phyloP scores from a whole-genome alignment of 1,140 invertebrate genomes.

The Heliconius hermathena region DNA sequence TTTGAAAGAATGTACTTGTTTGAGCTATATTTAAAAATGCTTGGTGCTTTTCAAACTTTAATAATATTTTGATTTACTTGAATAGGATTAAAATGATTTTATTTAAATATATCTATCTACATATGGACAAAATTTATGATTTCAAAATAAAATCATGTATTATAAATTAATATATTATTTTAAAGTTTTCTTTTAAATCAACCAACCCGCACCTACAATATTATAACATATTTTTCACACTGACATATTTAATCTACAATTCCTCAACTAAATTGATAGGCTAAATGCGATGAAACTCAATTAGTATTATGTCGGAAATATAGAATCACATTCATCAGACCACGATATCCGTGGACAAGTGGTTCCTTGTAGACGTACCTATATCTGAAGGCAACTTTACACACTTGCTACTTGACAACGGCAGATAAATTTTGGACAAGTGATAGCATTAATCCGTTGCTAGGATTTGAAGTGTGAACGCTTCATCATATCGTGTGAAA shows the following conservation, averaged over 20 bases:
- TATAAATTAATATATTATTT: neutral
- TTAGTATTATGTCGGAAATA: conserved; percentile 36
- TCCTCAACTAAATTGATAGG: neutral
- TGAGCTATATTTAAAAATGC: neutral
- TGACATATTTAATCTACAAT: neutral
- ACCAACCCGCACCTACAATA: neutral
- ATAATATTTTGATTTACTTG: neutral
- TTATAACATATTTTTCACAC: no score
- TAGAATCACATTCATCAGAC: conserved; percentile 35
- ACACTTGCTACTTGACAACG: conserved; percentile 44
- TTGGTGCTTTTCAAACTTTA: neutral
- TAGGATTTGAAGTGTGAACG: conserved; percentile 42
- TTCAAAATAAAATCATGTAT: neutral
- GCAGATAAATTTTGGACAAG: conserved; percentile 57
- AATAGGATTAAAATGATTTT: neutral
- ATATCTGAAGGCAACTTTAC: conserved; percentile 30
- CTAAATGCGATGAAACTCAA: conserved; percentile 29
- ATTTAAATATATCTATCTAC: neutral
- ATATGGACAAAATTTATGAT: neutral
- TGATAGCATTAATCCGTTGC: conserved; percentile 44
- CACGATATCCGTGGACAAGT: conserved; percentile 32
- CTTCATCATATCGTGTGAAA: conserved; percentile 55
- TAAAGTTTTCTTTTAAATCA: neutral
- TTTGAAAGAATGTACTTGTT: neutral
- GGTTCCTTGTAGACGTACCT: conserved; percentile 24